Conservation (phyloP, 1,140 invertebrate species). For the Brachionus sp. region DNA sequence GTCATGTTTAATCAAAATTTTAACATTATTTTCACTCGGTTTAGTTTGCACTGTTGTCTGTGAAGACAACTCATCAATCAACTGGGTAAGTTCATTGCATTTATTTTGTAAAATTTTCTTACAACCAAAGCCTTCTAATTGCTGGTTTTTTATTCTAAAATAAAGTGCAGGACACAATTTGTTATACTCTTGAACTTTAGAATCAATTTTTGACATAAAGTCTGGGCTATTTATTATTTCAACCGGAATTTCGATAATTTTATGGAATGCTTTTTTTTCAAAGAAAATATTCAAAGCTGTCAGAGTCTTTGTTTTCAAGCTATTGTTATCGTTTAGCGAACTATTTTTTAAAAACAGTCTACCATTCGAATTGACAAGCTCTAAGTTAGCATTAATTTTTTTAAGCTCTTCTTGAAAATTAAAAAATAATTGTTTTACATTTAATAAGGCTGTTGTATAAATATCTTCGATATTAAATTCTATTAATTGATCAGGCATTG, state of each 20-base stretch:
- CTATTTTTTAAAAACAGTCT: not conserved
- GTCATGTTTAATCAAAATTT: not conserved
- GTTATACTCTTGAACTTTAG: not conserved
- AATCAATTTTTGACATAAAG: not conserved
- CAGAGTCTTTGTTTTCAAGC: not conserved
- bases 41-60: not conserved
- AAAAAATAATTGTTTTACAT: not conserved
- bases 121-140: not conserved
- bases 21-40: not conserved
- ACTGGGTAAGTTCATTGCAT: not conserved
- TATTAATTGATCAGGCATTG: not conserved
- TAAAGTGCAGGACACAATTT: not conserved
- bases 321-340: not conserved
- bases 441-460: not conserved
- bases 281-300: not conserved
- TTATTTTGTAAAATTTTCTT: not conserved
- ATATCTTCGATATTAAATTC: not conserved
- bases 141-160: not conserved
- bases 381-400: not conserved
- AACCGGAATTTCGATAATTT: not conserved
- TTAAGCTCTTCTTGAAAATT: not conserved
- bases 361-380: not conserved
- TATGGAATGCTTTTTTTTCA: not conserved
- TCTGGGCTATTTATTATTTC: not conserved
- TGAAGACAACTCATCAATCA: not conserved